These are phyloP conservation scores for Prochilodus magdalenae DNA, from an alignment of 2,113 vertebrate species.

Conservation along the genomic window DNA sequence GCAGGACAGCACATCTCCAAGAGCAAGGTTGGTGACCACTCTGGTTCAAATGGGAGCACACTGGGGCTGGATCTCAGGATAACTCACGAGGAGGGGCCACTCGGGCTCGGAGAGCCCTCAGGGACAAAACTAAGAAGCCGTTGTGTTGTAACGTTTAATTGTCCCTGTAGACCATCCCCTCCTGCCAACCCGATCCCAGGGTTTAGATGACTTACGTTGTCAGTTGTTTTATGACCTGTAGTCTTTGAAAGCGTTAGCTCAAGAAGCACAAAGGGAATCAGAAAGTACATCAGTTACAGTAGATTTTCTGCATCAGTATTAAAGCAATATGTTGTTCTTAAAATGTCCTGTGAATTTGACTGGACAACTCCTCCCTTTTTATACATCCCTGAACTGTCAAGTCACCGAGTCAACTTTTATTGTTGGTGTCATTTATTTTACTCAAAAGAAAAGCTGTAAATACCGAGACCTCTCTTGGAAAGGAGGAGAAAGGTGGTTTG, in stretches of 20 bases:
- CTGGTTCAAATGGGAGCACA: slow-evolving; percentile 15
- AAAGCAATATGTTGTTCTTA: slow-evolving; percentile 78
- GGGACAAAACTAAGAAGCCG: not conserved
- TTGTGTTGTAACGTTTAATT: not conserved
- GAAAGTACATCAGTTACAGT: slow-evolving; percentile 55
- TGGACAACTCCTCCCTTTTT: not conserved
- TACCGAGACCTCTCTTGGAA: not conserved
- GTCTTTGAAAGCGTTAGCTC: slow-evolving; percentile 29
- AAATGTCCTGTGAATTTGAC: slow-evolving; percentile 1
- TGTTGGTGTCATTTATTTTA: not conserved
- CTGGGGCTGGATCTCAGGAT: slow-evolving; percentile 50
- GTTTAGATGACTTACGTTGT: slow-evolving; percentile 28
- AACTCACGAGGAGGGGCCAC: slow-evolving; percentile 52
- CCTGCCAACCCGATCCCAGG: slow-evolving; percentile 64
- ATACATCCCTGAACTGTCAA: not conserved
- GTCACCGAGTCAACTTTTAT: too few species aligned
- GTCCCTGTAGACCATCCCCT: slow-evolving; percentile 70
- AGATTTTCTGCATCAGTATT: slow-evolving; percentile 68
- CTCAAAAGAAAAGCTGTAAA: slow-evolving; percentile 24
- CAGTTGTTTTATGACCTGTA: slow-evolving; percentile 11
- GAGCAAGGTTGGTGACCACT: not conserved
- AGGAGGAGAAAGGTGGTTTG: too few species aligned
- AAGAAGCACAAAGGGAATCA: slow-evolving; percentile 56
- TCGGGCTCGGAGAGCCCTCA: slow-evolving; percentile 41
- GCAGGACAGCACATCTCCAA: not conserved